Percentiles rank a stretch among this genome's conserved stretches.
Evolutionary conservation across 1,140 invertebrate genomes (phyloP).

Genomic region (Lerema accius): DNA sequence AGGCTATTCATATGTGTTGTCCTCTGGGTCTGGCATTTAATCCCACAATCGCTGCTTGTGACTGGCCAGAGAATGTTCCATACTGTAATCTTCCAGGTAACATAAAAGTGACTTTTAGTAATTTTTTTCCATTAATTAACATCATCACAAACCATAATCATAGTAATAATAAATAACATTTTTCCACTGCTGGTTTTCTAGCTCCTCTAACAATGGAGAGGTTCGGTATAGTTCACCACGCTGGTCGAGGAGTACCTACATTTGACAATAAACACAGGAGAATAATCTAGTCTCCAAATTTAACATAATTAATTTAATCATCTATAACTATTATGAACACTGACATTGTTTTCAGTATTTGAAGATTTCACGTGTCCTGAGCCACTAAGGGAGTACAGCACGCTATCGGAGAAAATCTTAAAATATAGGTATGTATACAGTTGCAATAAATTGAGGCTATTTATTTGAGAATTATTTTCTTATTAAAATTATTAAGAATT

Average conservation of each 20-base stretch:
- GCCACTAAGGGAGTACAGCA: conserved; percentile 18
- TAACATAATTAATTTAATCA: too few species aligned
- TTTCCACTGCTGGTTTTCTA: too few species aligned
- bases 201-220: too few species aligned
- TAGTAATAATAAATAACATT: too few species aligned
- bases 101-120: conserved; percentile 10
- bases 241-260: too few species aligned
- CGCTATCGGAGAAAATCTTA: conserved; percentile 20
- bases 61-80: conserved; percentile 91
- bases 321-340: too few species aligned
- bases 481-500: too few species aligned
- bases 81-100: conserved; percentile 88
- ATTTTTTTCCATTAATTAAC: conserved; percentile 49
- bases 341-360: conserved; percentile 27
- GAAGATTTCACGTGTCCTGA: conserved; percentile 41
- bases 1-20: conserved; percentile 86
- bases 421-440: conserved; percentile 40
- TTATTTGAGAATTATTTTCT: too few species aligned
- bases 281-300: too few species aligned
- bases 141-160: background rate
- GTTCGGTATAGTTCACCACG: too few species aligned
- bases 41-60: conserved; percentile 87
- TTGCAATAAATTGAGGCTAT: too few species aligned
- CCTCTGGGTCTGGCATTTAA: conserved; percentile 93
- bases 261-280: too few species aligned